phyloP scores from a whole-genome alignment of 2,888 invertebrate genomes.

The Hymenopus coronatus region DNA sequence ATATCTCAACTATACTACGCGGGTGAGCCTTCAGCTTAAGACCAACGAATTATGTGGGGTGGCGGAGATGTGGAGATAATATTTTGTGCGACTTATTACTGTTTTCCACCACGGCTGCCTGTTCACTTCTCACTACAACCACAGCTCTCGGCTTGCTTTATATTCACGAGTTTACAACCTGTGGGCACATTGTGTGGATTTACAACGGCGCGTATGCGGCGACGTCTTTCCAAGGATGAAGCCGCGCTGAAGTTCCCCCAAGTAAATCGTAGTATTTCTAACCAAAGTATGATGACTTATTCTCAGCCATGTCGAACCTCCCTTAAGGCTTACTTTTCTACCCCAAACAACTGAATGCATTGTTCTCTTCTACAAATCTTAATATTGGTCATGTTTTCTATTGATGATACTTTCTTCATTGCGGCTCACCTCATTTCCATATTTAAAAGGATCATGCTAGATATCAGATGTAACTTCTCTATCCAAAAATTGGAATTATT shows the following conservation, averaged over 20 bases:
- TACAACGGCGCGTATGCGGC: not conserved
- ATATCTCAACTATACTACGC: too few relatives aligned
- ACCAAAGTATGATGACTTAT: not conserved
- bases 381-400: too few relatives aligned
- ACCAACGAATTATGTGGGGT: not conserved
- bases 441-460: too few relatives aligned
- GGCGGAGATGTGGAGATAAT: not conserved
- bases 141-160: not conserved
- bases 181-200: not conserved
- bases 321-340: too few relatives aligned
- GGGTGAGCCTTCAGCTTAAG: not conserved
- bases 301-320: too few relatives aligned
- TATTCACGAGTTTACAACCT: not conserved
- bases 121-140: not conserved
- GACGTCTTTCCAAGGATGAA: not conserved
- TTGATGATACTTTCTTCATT: too few relatives aligned
- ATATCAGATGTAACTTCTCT: too few relatives aligned
- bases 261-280: not conserved
- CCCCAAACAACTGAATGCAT: too few relatives aligned
- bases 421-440: too few relatives aligned
- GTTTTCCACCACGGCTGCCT: not conserved
- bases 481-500: too few relatives aligned
- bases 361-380: too few relatives aligned
- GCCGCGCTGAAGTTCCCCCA: not conserved
- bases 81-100: not conserved